Base-by-base conservation (phyloP, 1,140 invertebrate genomes). In the Aphaenogaster ashmeadi region DNA sequence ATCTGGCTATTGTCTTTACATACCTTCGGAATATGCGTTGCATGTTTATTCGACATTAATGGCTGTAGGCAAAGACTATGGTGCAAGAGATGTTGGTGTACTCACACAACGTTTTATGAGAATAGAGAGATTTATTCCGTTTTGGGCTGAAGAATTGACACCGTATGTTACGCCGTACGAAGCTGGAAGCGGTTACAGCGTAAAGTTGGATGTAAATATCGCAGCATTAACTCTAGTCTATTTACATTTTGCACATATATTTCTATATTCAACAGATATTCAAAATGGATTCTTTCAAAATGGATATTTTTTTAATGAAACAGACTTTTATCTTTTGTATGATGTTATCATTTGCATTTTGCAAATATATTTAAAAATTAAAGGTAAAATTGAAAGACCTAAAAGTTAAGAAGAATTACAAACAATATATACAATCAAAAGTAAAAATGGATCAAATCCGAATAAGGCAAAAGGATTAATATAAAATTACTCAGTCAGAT, bases 1-100 rank as follows among this genome's bases (percentile, higher is more conserved):
- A 94, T 96, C 98, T 91, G 98, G 98, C 8, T 98, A 97, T 96
- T 97, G 98, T 72, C 94, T 98, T 0, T 98, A 98, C 92, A 97
- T 98, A 81, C 98, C 98, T 33, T 96, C 97, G 6, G 96, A 98
- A 96, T 98, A 98, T 95, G 97, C 98, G 5, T 94, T 98, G 9
- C 97, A 98, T 92, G 97, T 98, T 1, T 98, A 98, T 93, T 97
- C 98, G 88, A 96, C 96, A 87, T 93, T 98, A 66, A 97, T 98
- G 94, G 95, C 95, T 15, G 95, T 96, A 62, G 96, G 96, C 0
- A 93, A 92, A 89, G 96, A 97, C 92, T 98, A 98, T 93, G 97
- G 97, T 54, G 96, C 97, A 5, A 94, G 96, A 66, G 97, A 98
- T 94, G 97, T 97, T 75, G 98, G 98, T 1, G 97, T 97, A 93